Evolutionary conservation across 2,888 invertebrate genomes (phyloP), one percentile per base, ranked within the genome.

Genomic region (Carpatolechia fugitivella): DNA sequence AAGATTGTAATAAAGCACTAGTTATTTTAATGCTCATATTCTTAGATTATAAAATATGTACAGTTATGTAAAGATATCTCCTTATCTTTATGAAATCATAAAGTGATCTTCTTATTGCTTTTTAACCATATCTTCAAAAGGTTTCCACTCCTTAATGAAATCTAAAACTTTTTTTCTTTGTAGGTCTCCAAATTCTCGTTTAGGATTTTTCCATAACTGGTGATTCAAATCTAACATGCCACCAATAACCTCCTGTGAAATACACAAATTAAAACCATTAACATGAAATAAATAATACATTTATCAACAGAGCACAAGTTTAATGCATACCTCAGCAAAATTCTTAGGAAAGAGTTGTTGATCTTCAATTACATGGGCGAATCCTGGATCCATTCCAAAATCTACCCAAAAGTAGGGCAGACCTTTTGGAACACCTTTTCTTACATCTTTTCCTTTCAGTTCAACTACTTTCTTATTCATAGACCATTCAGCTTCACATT

Each of bases 331-430:
- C 91, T 96, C 95, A 4, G 97, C 99, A 92, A 99, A 99, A 82
- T 95, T 95, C 52, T 78, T 85, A 0, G 98, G 97, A 82, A 99
- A 99, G 36, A 93, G 78, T 55, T 93, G 91, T 75, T 97, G 96
- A 80, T 99, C 97, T 86, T 99, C 99, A 70, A 99, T 97, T 0
- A 99, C 96, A 87, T 99, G 99, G 47, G 98, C 99, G 89, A 95
- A 99, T 0, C 99, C 99, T 52, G 94, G 93, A 41, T 95, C 93
- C 88, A 95, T 93, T 14, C 97, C 98, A 90, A 99, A 99, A 80
- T 97, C 95, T 0, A 99, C 95, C 89, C 95, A 94, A 82, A 99
- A 98, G 80, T 99, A 99, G 0, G 99, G 96, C 61, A 99, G 92
- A 0, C 97, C 98, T 82, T 96, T 97, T 0, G 99, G 99, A 59